Percentiles rank a stretch among this genome's conserved stretches.
Evolutionary conservation across 2,797 vertebrate species (phyloP).

Genomic region (Ceryle rudis): DNA sequence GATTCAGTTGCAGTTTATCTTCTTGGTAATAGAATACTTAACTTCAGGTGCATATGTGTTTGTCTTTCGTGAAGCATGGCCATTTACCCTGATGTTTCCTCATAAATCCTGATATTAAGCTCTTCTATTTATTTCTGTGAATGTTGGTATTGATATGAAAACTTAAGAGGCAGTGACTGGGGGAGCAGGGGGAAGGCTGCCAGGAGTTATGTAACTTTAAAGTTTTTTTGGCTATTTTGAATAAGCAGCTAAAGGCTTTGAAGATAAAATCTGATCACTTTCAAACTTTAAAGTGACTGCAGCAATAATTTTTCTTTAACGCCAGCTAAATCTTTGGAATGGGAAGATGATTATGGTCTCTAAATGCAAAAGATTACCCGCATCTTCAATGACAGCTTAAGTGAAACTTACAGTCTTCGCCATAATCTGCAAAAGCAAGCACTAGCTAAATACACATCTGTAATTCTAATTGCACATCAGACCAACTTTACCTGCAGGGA

Average conservation of each 20-base stretch:
- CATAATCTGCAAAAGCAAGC: constrained; percentile 55
- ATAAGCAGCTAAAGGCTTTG: constrained; percentile 53
- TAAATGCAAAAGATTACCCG: constrained; percentile 64
- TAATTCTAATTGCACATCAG: constrained; percentile 76
- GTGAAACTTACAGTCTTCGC: constrained; percentile 52
- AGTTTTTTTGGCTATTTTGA: constrained; percentile 54
- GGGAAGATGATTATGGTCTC: constrained; percentile 71
- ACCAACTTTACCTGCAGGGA: constrained; percentile 76
- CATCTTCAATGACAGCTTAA: constrained; percentile 63
- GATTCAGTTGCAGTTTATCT: constrained; percentile 73
- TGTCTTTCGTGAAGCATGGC: constrained; percentile 9
- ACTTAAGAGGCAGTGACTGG: not conserved
- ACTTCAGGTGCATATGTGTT: constrained; percentile 19
- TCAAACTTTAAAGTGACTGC: constrained; percentile 56
- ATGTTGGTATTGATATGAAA: not conserved
- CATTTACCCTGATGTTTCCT: not conserved
- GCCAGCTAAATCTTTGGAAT: constrained; percentile 58
- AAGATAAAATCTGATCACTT: constrained; percentile 60
- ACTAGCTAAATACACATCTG: constrained; percentile 53
- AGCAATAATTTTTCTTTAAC: constrained; percentile 58
- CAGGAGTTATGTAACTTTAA: constrained; percentile 1
- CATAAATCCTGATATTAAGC: not conserved
- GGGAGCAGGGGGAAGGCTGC: not conserved
- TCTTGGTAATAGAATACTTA: constrained; percentile 13
- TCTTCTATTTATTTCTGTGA: not conserved